phyloP scores from a whole-genome alignment of 2,888 invertebrate species.

The Temnothorax ravouxi region DNA sequence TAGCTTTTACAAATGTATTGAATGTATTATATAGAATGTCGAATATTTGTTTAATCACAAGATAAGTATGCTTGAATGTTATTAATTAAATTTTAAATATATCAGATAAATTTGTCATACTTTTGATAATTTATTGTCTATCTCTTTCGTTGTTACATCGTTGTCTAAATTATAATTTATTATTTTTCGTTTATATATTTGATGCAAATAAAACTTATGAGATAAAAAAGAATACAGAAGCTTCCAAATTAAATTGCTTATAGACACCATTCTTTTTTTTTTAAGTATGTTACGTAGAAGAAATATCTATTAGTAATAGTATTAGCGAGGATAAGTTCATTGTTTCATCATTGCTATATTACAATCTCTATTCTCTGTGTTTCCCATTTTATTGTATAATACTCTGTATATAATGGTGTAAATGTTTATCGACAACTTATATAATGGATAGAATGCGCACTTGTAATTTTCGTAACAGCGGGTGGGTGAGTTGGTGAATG shows the following conservation, averaged over 20 bases:
- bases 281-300: slow-evolving; percentile 41
- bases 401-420: slow-evolving; percentile 82
- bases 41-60: slow-evolving; percentile 32
- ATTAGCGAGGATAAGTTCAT: slow-evolving; percentile 56
- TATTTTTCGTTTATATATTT: slow-evolving; percentile 7
- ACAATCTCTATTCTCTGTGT: slow-evolving; percentile 54
- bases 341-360: slow-evolving; percentile 49
- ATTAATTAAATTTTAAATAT: slow-evolving; percentile 12
- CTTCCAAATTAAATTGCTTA: slow-evolving; percentile 30
- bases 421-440: slow-evolving; percentile 80
- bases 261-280: slow-evolving; percentile 23
- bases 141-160: slow-evolving; percentile 11
- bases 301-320: slow-evolving; percentile 57
- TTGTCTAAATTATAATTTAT: slow-evolving; percentile 31
- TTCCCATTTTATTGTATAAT: slow-evolving; percentile 75
- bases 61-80: neutral
- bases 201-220: neutral
- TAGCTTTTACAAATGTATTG: slow-evolving; percentile 6
- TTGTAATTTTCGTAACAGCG: slow-evolving; percentile 80
- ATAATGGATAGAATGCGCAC: slow-evolving; percentile 76
- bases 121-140: slow-evolving; percentile 3
- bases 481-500: slow-evolving; percentile 70
- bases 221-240: slow-evolving; percentile 6
- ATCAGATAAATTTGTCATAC: neutral
- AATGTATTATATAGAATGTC: slow-evolving; percentile 17